These are phyloP conservation scores for Octodonta nipae DNA, from an alignment of 2,888 invertebrate genomes.

Conservation along the genomic window DNA sequence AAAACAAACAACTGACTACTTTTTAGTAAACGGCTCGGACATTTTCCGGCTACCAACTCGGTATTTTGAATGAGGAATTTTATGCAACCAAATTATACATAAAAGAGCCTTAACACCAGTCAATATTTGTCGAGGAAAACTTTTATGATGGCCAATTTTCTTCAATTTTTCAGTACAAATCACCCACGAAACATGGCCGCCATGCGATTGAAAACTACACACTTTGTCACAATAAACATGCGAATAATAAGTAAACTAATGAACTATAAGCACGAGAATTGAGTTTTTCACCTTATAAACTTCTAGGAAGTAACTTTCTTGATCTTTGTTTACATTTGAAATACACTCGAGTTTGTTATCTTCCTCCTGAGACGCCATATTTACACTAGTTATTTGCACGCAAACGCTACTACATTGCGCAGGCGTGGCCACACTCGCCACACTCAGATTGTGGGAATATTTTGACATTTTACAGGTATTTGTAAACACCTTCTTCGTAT, in stretches of 20 bases:
- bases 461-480: no score
- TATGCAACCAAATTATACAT: constrained; percentile 23
- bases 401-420: constrained; percentile 19
- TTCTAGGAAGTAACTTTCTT: constrained; percentile 31
- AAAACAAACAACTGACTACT: constrained; percentile 25
- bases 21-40: constrained; percentile 15
- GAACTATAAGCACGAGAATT: constrained; percentile 30
- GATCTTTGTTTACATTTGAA: constrained; percentile 30
- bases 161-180: constrained; percentile 25
- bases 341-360: constrained; percentile 33
- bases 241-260: constrained; percentile 30
- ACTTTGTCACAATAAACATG: constrained; percentile 31
- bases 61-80: constrained; percentile 23
- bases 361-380: constrained; percentile 35
- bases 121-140: constrained; percentile 15
- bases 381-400: constrained; percentile 29
- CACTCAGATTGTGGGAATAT: no score
- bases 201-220: constrained; percentile 33
- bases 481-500: no score
- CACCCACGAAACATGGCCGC: constrained; percentile 33
- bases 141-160: constrained; percentile 17
- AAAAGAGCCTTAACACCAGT: constrained; percentile 21
- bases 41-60: constrained; percentile 18
- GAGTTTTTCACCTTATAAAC: constrained; percentile 34
- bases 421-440: no score